phyloP scores from a whole-genome alignment of 2,888 invertebrate genomes.

The Lutraria lutraria region DNA sequence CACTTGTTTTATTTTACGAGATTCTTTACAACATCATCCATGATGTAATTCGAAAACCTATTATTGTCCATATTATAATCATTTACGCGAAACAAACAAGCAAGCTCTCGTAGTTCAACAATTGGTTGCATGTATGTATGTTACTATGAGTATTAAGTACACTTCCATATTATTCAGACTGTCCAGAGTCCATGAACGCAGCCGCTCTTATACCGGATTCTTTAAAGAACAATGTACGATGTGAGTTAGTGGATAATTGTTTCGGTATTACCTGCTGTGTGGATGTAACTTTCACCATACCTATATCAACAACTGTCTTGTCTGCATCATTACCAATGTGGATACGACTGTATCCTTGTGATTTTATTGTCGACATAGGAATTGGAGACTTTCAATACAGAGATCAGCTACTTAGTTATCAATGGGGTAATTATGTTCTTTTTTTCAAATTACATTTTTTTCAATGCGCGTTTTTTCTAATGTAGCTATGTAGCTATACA shows the following conservation, averaged over 20 bases:
- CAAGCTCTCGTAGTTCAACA: no score
- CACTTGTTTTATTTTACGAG: no score
- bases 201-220: slow-evolving; percentile 40
- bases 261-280: slow-evolving; percentile 68
- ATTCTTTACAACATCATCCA: no score
- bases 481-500: no score
- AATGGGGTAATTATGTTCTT: slow-evolving; percentile 49
- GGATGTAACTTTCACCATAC: slow-evolving; percentile 58
- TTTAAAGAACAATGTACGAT: slow-evolving; percentile 52
- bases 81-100: no score
- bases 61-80: no score
- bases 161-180: slow-evolving; percentile 10
- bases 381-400: slow-evolving; percentile 28
- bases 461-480: not conserved
- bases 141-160: no score
- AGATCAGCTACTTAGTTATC: slow-evolving; percentile 42
- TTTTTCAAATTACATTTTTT: not conserved
- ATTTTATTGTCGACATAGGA: slow-evolving; percentile 30
- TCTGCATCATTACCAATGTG: slow-evolving; percentile 42
- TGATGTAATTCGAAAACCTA: no score
- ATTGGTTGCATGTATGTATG: no score
- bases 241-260: slow-evolving; percentile 64
- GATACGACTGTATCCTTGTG: slow-evolving; percentile 42
- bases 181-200: slow-evolving; percentile 32
- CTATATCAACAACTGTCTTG: slow-evolving; percentile 39